Evolutionary conservation across 30 jellyfish, hydroid and myxozoan genomes (phyloP).

Genomic region (Nemopilema nomurai): DNA sequence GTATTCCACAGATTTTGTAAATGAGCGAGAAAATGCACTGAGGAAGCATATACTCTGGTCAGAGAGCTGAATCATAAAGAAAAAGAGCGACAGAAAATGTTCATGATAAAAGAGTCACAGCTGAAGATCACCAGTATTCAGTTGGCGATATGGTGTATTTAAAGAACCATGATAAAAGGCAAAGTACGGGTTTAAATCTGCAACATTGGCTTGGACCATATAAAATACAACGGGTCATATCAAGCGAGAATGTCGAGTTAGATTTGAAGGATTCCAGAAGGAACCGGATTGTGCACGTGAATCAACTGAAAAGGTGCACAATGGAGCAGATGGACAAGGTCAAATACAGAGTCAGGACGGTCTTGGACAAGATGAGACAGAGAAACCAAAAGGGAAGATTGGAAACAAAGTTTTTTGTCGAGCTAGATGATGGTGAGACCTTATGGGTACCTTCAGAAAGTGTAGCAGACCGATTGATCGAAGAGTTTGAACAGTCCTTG

Average conservation of each 20-base stretch:
- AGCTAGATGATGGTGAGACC: neutral
- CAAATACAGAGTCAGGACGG: neutral
- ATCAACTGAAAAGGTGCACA: neutral
- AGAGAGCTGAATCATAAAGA: slow-evolving; percentile 26
- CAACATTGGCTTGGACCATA: slow-evolving; percentile 19
- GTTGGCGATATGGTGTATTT: slow-evolving; percentile 33
- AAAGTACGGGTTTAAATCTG: slow-evolving; percentile 1
- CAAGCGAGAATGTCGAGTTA: slow-evolving; percentile 3
- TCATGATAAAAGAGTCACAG: slow-evolving; percentile 23
- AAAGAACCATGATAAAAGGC: neutral
- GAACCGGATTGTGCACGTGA: neutral
- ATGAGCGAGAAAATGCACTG: slow-evolving; percentile 15
- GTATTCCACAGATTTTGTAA: slow-evolving; percentile 24
- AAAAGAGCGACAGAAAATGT: slow-evolving; percentile 15
- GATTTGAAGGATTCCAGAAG: neutral
- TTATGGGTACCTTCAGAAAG: neutral
- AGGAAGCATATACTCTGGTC: slow-evolving; percentile 18
- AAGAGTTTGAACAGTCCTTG: neutral
- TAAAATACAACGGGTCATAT: neutral
- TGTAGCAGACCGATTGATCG: neutral
- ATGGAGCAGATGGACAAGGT: neutral
- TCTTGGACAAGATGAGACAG: neutral
- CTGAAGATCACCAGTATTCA: neutral
- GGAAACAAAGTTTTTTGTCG: neutral
- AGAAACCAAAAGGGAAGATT: neutral